A percentile compares a stretch with the other conserved stretches of the same genome.
Evolutionary conservation across 2,113 vertebrate genomes (phyloP).

Genomic region (Pteruthius melanotis): DNA sequence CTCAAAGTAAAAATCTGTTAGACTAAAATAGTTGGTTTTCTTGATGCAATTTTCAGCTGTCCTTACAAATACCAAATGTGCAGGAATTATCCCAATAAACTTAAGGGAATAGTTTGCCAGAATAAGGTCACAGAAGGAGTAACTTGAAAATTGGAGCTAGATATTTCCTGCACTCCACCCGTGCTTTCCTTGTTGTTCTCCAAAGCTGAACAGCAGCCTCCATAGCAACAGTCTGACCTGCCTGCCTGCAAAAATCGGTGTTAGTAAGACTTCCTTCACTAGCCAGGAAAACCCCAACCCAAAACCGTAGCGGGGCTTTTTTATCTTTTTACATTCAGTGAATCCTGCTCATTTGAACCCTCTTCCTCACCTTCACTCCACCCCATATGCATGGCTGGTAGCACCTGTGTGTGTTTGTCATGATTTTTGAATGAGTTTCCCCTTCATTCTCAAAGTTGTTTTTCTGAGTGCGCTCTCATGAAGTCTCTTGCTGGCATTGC

Average conservation of each 20-base stretch:
- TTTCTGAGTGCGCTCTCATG: conserved; percentile 43
- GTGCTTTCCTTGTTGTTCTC: conserved; percentile 49
- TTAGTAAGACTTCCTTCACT: conserved; percentile 28
- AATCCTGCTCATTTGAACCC: conserved; percentile 58
- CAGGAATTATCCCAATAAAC: conserved; percentile 38
- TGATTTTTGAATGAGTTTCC: conserved; percentile 51
- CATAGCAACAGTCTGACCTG: conserved; percentile 57
- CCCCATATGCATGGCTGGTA: conserved; percentile 60
- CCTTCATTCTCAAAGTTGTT: conserved; percentile 41
- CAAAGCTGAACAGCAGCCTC: conserved; percentile 44
- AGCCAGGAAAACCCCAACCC: background rate
- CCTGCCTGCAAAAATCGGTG: conserved; percentile 21
- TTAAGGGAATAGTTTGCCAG: background rate
- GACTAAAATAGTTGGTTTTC: background rate
- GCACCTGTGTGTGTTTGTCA: conserved; percentile 51
- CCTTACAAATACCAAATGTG: conserved; percentile 23
- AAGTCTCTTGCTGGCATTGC: conserved; percentile 56
- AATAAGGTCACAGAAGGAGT: conserved; percentile 45
- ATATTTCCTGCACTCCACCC: conserved; percentile 47
- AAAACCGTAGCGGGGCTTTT: background rate
- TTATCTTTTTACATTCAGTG: background rate
- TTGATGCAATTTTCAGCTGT: background rate
- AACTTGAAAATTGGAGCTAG: conserved; percentile 37
- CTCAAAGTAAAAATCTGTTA: background rate
- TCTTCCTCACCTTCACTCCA: conserved; percentile 31